phyloP scores from a whole-genome alignment of 92 coral and sea anemone species.

The Pocillopora grandis region DNA sequence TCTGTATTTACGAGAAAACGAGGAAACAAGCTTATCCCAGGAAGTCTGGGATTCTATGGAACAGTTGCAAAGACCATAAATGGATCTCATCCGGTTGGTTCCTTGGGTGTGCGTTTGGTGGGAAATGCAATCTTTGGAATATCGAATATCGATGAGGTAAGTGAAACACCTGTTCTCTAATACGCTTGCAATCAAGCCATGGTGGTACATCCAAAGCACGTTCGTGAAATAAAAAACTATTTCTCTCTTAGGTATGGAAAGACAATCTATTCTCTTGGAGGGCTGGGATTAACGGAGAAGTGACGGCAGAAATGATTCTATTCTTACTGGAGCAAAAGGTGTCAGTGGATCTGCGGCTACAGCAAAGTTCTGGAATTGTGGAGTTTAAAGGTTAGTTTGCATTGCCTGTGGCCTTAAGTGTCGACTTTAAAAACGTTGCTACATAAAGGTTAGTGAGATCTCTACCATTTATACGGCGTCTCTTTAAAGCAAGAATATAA shows the following conservation, averaged over 20 bases:
- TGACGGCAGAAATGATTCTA: conserved; percentile 18
- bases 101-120: not conserved
- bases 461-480: too few relatives aligned
- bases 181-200: too few relatives aligned
- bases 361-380: conserved; percentile 16
- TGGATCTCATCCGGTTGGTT: conserved; percentile 20
- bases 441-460: too few relatives aligned
- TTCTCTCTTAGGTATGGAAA: conserved; percentile 7
- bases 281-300: conserved; percentile 36
- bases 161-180: not conserved
- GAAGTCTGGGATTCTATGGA: conserved; percentile 59
- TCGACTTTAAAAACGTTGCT: too few relatives aligned
- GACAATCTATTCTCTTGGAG: conserved; percentile 10
- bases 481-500: too few relatives aligned
- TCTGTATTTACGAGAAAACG: not conserved
- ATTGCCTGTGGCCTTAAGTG: not conserved
- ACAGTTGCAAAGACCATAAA: conserved; percentile 30
- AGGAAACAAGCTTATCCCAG: conserved; percentile 20
- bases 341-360: not conserved
- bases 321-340: conserved; percentile 6
- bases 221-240: not conserved
- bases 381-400: conserved; percentile 11
- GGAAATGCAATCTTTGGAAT: not conserved
- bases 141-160: not conserved
- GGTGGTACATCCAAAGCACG: too few relatives aligned